A percentile compares a stretch with the other conserved stretches of the same genome.
phyloP scores from a whole-genome alignment of 2,888 invertebrate genomes.

The Deilephila elpenor region DNA sequence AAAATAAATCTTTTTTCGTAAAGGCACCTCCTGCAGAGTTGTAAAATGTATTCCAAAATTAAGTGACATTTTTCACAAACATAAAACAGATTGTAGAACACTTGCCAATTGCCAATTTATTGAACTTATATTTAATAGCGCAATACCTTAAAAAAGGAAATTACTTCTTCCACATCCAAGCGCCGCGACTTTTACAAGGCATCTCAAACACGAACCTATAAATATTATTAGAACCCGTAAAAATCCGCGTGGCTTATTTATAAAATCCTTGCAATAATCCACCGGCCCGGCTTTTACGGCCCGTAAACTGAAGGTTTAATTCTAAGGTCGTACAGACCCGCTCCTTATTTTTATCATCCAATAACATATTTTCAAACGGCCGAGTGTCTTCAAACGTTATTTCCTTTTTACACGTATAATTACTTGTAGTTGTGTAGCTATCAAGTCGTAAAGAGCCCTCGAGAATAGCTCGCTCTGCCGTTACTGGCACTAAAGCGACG shows the following conservation, averaged over 20 bases:
- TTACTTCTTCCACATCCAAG: neutral
- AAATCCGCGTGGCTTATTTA: conserved; percentile 22
- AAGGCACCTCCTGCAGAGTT: too few relatives aligned
- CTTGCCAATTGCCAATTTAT: too few relatives aligned
- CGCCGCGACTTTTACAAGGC: neutral
- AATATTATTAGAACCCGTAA: neutral
- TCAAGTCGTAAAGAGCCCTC: conserved; percentile 59
- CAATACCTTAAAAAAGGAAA: neutral
- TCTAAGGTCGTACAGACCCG: conserved; percentile 39
- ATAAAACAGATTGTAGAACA: too few relatives aligned
- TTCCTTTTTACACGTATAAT: conserved; percentile 57
- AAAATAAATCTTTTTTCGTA: too few relatives aligned
- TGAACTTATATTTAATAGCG: too few relatives aligned
- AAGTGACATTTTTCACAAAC: too few relatives aligned
- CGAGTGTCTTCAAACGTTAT: conserved; percentile 29
- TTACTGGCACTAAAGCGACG: conserved; percentile 64
- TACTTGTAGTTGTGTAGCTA: conserved; percentile 61
- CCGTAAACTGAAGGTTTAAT: conserved; percentile 51
- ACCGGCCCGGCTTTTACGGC: conserved; percentile 44
- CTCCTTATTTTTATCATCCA: conserved; percentile 45
- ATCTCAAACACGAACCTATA: neutral
- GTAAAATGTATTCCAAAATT: too few relatives aligned
- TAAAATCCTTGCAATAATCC: conserved; percentile 53
- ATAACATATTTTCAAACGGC: conserved; percentile 54
- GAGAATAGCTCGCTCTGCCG: conserved; percentile 61